Base-by-base conservation (phyloP, 2,888 invertebrate genomes). In the Drosophila pegasa region DNA sequence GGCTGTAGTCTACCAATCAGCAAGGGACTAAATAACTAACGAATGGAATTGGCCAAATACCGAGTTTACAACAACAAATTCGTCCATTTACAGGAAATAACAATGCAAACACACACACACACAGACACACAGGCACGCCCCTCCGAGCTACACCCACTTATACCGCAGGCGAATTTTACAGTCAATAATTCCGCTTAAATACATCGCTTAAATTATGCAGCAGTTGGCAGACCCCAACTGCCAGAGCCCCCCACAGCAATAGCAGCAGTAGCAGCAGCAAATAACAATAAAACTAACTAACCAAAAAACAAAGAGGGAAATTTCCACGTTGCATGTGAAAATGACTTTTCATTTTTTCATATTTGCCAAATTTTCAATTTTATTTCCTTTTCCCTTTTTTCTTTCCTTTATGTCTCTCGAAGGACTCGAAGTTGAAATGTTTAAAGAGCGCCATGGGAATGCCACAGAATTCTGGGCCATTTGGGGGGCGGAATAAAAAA, bases 101-200 rank as follows among this genome's bases (percentile, higher is more conserved):
- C n/a, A n/a, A n/a, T n/a, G 20, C 31, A 20, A 5, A 35, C 37
- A 16, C 37, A 16, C 16, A 37, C 7, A 38, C 27, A 20, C n/a
- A 64, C 14, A 33, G 18, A 18, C 20, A 54, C 37, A n/a, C 33
- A 6, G 3, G 8, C 4, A 12, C 20, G 25, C 22, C 25, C 41
- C 14, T 25, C 14, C 18, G 4, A 4, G n/a, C 25, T 9, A 14
- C 20, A 2, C 20, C 18, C 25, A 18, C 57, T 38, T 41, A 27
- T 33, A 56, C 55, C 66, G 52, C 41, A 54, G 48, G 55, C 74
- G 55, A 70, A 64, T 71, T 80, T 73, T 65, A 62, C 75, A 85
- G 86, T 67, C 89, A 87, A 89, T 89, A 89, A 87, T 85, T 85
- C 83, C 82, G 62, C 64, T 78, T 87, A 87, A 83, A 89, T 85